Base-by-base conservation (phyloP, 1,140 invertebrate species). In the Drosophila yakuba region DNA sequence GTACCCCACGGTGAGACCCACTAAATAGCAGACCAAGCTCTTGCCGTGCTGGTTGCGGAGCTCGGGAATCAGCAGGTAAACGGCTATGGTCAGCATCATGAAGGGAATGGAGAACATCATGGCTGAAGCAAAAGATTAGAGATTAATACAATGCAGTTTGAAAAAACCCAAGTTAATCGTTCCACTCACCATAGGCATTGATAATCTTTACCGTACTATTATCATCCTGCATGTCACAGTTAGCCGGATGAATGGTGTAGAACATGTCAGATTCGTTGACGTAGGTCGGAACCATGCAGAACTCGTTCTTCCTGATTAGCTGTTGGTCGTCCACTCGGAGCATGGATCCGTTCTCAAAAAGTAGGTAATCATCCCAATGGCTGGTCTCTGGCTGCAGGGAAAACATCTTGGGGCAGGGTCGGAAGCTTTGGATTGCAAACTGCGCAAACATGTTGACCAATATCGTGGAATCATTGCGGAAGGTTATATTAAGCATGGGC, bases 71-170 rank as follows among this genome's bases (percentile, higher is more conserved):
- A 95, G 91, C 1, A 95, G 94, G 80, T 97, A 97, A 0, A 96
- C 95, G 35, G 96, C 58, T 52, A 97, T 95, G 2, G 96, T 96
- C 0, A 94, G 93, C 35, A 96, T 62, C 20, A 96, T 93, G 74
- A 96, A 96, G 0, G 95, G 95, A 14, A 96, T 94, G 1, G 96
- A 97, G 6, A 96, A 92, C 0, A 95, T 90, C 83, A 96, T 94
- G 23, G 95, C 95, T 93, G 91, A 0, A 44, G 10, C 6, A 11
- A 11, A 4, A 14, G 5, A 45, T 39, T 54, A 41, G 6, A 8
- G 0, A 32, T 36, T 3, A n/a, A n/a, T 25, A 25, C 11, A 39
- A 39, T 4, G 43, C 4, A 20, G n/a, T n/a, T 10, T 5, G 4
- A 8, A 10, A 15, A 14, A 15, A 7, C 0, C 2, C 0, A 12